Evolutionary conservation across 2,113 vertebrate genomes (phyloP).

Genomic region (Oreocharis arfaki): DNA sequence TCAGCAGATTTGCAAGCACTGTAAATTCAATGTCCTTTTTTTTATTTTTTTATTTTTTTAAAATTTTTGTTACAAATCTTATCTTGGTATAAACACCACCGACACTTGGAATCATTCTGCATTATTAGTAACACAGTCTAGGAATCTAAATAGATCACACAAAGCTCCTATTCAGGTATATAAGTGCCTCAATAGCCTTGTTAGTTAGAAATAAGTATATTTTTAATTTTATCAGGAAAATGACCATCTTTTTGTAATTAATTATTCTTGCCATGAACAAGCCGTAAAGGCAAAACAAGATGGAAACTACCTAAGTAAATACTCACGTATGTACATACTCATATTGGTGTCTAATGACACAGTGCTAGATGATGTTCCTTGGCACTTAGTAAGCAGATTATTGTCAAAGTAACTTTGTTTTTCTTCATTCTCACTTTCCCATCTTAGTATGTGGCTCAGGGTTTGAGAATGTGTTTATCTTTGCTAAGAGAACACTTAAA

Average conservation of each 20-base stretch:
- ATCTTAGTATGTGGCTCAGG: neutral
- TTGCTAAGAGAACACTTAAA: neutral
- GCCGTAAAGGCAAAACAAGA: neutral
- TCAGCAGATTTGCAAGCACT: neutral
- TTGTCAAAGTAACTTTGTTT: neutral
- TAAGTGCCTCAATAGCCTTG: neutral
- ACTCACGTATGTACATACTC: rapidly evolving
- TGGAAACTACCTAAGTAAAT: neutral
- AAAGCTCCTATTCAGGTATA: neutral
- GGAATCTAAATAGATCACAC: neutral
- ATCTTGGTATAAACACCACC: neutral
- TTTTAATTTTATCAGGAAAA: neutral
- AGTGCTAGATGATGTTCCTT: neutral
- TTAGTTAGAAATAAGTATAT: neutral
- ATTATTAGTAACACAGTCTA: neutral
- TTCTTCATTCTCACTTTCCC: neutral
- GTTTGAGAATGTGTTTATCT: neutral
- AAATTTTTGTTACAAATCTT: neutral
- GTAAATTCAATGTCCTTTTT: neutral
- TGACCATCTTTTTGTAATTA: neutral
- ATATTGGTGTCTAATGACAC: neutral
- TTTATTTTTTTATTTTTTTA: neutral
- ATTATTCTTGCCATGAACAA: neutral
- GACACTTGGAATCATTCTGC: neutral
- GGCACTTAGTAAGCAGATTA: neutral